Conservation (phyloP, 2,113 vertebrate species). For the Microtus pennsylvanicus region DNA sequence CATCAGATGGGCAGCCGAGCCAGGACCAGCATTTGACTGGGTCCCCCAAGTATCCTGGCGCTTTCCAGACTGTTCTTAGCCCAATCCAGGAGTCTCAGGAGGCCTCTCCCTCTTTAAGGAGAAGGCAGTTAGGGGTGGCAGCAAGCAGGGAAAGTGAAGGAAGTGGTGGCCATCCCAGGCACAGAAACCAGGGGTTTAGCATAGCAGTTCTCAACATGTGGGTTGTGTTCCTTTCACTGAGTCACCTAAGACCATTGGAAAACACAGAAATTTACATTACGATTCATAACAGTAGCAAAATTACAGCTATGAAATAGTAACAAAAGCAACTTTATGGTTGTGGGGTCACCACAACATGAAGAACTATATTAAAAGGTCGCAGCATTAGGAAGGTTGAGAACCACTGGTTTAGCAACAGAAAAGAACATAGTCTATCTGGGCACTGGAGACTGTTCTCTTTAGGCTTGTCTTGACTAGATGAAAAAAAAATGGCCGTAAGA, state of each 20-base stretch:
- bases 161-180: background rate
- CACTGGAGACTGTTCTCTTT: conserved; percentile 45
- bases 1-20: background rate
- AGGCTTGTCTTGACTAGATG: background rate
- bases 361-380: background rate
- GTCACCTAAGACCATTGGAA: background rate
- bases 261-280: background rate
- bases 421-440: conserved; percentile 26
- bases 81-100: conserved; percentile 8
- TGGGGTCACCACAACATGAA: background rate
- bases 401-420: background rate
- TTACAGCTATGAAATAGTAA: background rate
- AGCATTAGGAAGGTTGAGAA: background rate
- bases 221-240: background rate
- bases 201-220: background rate
- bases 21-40: background rate
- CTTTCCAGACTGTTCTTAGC: conserved; percentile 47
- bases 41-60: conserved; percentile 34
- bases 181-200: background rate
- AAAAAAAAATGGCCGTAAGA: background rate
- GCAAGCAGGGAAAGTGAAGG: background rate
- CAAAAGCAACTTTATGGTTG: background rate
- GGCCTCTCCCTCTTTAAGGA: background rate
- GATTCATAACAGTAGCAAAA: background rate
- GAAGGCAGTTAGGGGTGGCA: background rate